Conservation (phyloP, 2,888 invertebrate genomes). For the Crocallis elinguaria region DNA sequence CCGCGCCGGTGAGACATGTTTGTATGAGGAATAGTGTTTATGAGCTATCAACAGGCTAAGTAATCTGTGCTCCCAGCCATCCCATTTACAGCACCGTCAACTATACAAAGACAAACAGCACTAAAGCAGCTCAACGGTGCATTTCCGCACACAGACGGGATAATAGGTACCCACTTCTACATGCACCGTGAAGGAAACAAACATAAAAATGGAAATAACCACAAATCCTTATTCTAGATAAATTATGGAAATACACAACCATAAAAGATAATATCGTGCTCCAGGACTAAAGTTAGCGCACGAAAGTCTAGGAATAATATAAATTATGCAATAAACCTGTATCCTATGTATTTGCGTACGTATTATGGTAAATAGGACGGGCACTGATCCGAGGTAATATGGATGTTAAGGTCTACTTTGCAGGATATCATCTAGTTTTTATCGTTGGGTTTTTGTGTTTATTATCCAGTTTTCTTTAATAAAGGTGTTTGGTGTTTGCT, state of each 20-base stretch:
- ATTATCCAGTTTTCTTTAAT: too few species aligned
- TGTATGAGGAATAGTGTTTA: too few species aligned
- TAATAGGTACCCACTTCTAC: constrained; percentile 6
- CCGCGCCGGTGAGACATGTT: too few species aligned
- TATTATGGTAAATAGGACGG: constrained; percentile 36
- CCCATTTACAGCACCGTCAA: constrained; percentile 1
- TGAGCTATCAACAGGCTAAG: too few species aligned
- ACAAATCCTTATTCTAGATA: constrained; percentile 40
- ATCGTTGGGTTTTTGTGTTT: too few species aligned
- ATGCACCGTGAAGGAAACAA: constrained; percentile 29
- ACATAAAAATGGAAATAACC: constrained; percentile 42
- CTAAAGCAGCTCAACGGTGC: constrained; percentile 1
- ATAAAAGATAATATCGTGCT: constrained; percentile 43
- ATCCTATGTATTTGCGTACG: constrained; percentile 28
- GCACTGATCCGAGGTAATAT: constrained; percentile 29
- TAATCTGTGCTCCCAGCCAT: background rate
- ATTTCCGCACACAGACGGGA: constrained; percentile 9
- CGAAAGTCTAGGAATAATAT: constrained; percentile 42
- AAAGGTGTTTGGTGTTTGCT: too few species aligned
- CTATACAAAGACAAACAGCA: constrained; percentile 15
- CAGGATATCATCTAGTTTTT: background rate
- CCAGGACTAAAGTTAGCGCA: constrained; percentile 37
- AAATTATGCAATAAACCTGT: constrained; percentile 41
- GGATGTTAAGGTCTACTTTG: background rate
- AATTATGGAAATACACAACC: constrained; percentile 41